A percentile compares a stretch with the other conserved stretches of the same genome.
These are phyloP conservation scores for Semnopithecus entellus DNA, from an alignment of 2,113 vertebrate genomes.

Conservation along the genomic window DNA sequence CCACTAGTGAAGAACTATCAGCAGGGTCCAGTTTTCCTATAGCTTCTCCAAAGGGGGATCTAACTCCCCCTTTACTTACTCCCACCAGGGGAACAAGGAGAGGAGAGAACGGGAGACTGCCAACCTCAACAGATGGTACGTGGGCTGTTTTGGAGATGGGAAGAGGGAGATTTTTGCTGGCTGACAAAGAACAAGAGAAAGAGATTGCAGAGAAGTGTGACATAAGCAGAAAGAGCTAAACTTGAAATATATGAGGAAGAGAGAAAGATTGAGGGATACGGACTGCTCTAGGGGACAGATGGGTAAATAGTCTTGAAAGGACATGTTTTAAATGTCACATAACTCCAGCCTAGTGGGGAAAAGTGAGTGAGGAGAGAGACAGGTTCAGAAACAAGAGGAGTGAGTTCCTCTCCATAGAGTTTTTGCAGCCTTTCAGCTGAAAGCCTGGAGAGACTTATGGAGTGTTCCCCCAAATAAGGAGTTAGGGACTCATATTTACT, in stretches of 20 bases:
- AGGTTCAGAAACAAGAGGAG: neutral
- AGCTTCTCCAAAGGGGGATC: constrained; percentile 23
- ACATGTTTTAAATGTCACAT: constrained; percentile 70
- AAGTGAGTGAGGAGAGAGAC: constrained; percentile 40
- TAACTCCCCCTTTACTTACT: constrained; percentile 49
- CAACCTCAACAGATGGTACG: constrained; percentile 72
- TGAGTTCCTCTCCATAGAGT: neutral
- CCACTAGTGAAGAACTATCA: neutral
- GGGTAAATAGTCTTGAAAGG: constrained; percentile 71
- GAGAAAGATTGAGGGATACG: constrained; percentile 39
- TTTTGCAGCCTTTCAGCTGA: neutral
- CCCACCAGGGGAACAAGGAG: constrained; percentile 58
- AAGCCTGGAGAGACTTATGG: neutral
- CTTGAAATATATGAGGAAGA: constrained; percentile 63
- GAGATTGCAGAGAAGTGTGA: constrained; percentile 64
- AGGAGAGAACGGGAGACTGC: constrained; percentile 60
- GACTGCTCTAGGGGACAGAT: constrained; percentile 64
- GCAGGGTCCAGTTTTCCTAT: neutral
- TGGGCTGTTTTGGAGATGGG: constrained; percentile 64
- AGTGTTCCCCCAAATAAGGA: accelerated
- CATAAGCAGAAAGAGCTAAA: constrained; percentile 72
- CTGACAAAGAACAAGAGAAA: constrained; percentile 76
- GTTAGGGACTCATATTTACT: too few relatives aligned
- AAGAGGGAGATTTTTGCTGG: constrained; percentile 68
- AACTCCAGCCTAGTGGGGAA: constrained; percentile 50